Evolutionary conservation across 2,113 vertebrate genomes (phyloP).

Genomic region (Pan paniscus): DNA sequence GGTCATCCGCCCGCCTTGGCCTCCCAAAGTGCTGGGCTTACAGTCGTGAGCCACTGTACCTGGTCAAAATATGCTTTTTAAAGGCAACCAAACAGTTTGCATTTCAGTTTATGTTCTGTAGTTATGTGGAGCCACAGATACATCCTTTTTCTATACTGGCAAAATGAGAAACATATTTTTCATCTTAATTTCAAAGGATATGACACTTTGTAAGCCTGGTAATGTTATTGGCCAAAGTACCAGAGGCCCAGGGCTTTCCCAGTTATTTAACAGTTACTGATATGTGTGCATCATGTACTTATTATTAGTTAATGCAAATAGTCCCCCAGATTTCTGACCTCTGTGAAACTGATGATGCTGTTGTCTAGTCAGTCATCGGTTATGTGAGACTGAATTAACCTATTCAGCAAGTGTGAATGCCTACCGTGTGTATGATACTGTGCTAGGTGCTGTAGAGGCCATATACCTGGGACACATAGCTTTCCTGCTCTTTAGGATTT

Average conservation of each 20-base stretch:
- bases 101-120: constrained; percentile 9
- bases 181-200: background rate
- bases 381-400: background rate
- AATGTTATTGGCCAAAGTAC: background rate
- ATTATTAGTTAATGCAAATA: background rate
- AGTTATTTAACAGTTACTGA: background rate
- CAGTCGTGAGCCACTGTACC: too few relatives aligned
- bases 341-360: background rate
- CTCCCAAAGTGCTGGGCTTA: too few relatives aligned
- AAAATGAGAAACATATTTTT: constrained; percentile 15
- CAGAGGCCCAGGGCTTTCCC: background rate
- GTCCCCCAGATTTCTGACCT: background rate
- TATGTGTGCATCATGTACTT: background rate
- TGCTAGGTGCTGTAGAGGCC: background rate
- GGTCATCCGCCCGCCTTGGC: too few relatives aligned
- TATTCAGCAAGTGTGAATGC: background rate
- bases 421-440: background rate
- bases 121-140: background rate
- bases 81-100: background rate
- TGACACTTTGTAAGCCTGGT: background rate
- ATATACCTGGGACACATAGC: background rate
- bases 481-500: background rate
- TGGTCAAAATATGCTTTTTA: background rate
- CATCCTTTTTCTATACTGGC: background rate
- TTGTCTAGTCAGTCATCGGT: background rate